Conservation (phyloP, 2,797 vertebrate species). For the Sebastes hopkinsi region DNA sequence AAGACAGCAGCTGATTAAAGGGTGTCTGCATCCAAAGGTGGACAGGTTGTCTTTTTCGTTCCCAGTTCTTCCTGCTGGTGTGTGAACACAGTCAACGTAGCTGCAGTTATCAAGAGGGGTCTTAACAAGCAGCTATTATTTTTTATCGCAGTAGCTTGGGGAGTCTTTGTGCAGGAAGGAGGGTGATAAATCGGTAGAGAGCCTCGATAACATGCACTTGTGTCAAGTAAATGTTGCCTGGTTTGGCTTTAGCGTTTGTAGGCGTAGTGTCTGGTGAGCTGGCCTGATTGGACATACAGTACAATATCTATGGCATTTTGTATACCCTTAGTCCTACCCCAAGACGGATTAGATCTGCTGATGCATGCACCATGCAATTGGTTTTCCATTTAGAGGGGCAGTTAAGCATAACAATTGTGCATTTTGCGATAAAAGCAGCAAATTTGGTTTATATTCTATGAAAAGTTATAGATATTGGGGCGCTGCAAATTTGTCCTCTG, state of each 20-base stretch:
- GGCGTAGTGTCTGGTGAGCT: neutral
- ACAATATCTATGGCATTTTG: no score
- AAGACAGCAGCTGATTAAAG: constrained; percentile 27
- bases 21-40: neutral
- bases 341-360: neutral
- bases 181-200: constrained; percentile 7
- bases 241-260: neutral
- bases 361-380: neutral
- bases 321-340: neutral
- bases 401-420: no score
- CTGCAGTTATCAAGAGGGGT: constrained; percentile 11
- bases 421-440: neutral
- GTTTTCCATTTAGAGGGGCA: neutral
- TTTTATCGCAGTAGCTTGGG: constrained; percentile 32
- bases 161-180: neutral
- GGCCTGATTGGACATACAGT: neutral
- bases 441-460: no score
- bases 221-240: neutral
- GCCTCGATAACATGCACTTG: neutral
- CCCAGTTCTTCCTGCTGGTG: neutral
- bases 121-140: constrained; percentile 9
- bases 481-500: no score
- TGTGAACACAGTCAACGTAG: neutral
- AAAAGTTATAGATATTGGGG: no score
- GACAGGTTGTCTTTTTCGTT: constrained; percentile 7